Evolutionary conservation across 2,113 vertebrate species (phyloP).

Genomic region (Limanda limanda): DNA sequence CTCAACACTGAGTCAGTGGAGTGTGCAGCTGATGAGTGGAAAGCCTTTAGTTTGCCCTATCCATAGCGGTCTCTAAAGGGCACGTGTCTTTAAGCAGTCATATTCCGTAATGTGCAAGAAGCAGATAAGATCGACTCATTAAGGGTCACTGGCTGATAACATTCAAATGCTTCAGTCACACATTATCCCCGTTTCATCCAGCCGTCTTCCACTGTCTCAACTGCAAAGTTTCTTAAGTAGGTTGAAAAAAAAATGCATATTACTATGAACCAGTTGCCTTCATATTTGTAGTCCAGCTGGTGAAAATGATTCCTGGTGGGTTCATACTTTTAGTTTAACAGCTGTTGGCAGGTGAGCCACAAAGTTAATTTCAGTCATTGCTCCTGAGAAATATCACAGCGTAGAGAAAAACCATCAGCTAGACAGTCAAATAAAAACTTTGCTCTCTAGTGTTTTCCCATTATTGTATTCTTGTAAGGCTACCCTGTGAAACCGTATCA

Average conservation of each 20-base stretch:
- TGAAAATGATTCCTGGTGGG: not conserved
- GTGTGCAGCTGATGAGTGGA: conserved; percentile 5
- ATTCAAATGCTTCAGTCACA: not conserved
- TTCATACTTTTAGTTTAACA: conserved; percentile 8
- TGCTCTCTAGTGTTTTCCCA: conserved; percentile 30
- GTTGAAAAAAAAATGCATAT: not conserved
- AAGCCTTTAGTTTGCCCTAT: conserved; percentile 1
- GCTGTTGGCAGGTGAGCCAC: conserved; percentile 21
- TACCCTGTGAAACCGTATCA: conserved; percentile 39
- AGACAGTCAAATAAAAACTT: conserved; percentile 35
- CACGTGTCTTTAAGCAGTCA: not conserved
- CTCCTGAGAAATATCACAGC: conserved; percentile 31
- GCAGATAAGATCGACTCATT: not conserved
- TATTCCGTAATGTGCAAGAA: not conserved
- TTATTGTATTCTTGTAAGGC: conserved; percentile 32
- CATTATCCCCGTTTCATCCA: not conserved
- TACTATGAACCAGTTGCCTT: not conserved
- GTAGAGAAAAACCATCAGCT: conserved; percentile 13
- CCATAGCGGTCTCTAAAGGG: not conserved
- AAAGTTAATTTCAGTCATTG: conserved; percentile 44
- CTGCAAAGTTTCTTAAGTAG: too few species aligned
- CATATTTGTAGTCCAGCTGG: not conserved
- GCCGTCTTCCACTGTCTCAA: not conserved
- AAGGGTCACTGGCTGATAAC: not conserved
- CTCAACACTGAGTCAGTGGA: not conserved